Percentiles rank a stretch among this genome's conserved stretches.
Conservation (phyloP, 92 coral and sea anemone species). For the Porites divaricata region DNA sequence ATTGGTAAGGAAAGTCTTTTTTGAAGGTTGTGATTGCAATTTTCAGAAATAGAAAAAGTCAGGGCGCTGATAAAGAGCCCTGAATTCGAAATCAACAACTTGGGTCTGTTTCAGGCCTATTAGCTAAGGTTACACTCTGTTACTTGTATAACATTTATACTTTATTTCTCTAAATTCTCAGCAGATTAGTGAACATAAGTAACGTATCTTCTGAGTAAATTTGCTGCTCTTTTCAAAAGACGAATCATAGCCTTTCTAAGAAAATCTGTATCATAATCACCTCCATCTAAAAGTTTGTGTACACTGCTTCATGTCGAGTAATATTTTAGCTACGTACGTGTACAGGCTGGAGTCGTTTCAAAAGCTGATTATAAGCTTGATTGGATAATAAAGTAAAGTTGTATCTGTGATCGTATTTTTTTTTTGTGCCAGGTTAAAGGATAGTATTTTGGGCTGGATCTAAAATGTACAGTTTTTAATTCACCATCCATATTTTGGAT, state of each 20-base stretch:
- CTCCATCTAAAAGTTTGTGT: too few species aligned
- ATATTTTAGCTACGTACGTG: too few species aligned
- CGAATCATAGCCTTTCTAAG: not conserved
- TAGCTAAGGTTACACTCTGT: not conserved
- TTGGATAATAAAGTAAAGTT: not conserved
- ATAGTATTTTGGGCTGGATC: not conserved
- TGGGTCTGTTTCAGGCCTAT: not conserved
- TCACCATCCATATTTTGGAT: too few species aligned
- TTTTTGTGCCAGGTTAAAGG: not conserved
- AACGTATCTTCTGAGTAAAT: too few species aligned
- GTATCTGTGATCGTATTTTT: not conserved
- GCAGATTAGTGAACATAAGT: too few species aligned
- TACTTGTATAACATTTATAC: too few species aligned
- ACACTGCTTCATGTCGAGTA: too few species aligned
- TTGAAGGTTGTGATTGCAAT: not conserved
- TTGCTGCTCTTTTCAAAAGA: not conserved
- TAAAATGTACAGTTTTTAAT: too few species aligned
- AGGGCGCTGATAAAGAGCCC: not conserved
- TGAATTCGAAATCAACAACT: not conserved
- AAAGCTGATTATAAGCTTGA: too few species aligned
- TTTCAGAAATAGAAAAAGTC: not conserved
- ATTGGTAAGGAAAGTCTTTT: slow-evolving; percentile 64
- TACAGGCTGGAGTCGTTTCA: too few species aligned
- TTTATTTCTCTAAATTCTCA: too few species aligned
- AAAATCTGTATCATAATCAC: too few species aligned